These are phyloP conservation scores for Origma solitaria DNA, from an alignment of 2,113 vertebrate species.

Conservation along the genomic window DNA sequence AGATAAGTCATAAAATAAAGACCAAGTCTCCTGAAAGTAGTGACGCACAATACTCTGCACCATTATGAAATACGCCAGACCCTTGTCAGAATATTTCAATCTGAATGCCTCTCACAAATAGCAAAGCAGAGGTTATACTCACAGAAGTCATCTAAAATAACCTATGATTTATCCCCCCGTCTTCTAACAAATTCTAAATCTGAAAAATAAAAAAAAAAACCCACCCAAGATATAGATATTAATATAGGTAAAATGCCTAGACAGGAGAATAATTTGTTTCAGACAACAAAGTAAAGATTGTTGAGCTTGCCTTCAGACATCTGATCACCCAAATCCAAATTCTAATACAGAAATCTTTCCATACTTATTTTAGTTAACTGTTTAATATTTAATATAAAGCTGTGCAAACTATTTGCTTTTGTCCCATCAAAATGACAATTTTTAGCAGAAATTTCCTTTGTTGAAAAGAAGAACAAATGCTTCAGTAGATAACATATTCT, in stretches of 20 bases:
- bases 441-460: not conserved
- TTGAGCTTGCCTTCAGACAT: not conserved
- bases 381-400: not conserved
- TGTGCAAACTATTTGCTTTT: not conserved
- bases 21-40: not conserved
- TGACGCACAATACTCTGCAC: not conserved
- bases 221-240: not conserved
- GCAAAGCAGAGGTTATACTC: not conserved
- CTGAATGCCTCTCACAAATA: not conserved
- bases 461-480: not conserved
- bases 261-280: not conserved
- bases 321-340: not conserved
- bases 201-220: not conserved
- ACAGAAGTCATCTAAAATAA: not conserved
- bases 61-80: not conserved
- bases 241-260: not conserved
- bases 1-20: not conserved
- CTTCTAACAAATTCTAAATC: not conserved
- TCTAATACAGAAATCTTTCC: not conserved
- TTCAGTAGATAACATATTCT: not conserved
- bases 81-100: not conserved
- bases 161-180: fast-evolving
- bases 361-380: not conserved
- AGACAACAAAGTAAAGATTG: not conserved
- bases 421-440: not conserved